Base-by-base conservation (phyloP, 2,888 invertebrate genomes). In the Melanostoma scalare region DNA sequence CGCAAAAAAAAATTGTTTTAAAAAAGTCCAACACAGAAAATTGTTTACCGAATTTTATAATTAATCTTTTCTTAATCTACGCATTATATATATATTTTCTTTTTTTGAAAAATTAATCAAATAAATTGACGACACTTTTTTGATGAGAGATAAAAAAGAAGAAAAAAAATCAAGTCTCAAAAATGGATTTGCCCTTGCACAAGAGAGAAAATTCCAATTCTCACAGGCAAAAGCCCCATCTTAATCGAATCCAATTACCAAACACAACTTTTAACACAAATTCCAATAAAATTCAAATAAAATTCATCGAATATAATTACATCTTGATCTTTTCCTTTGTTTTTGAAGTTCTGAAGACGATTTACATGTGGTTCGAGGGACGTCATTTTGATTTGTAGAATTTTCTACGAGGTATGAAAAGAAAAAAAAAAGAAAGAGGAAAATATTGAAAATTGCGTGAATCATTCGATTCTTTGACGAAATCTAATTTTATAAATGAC, bases 291-390 rank as follows among this genome's bases (percentile, higher is more conserved):
- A 50, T 36, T 69, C n/a, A 56, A 42, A 10, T 72, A 52, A 81
- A 77, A 53, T 69, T 36, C 46, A 58, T 68, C 44, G 74, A 75
- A 69, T n/a, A 82, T 92, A 95, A 97, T 96, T 94, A 98, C 98
- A 93, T 99, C 99, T 92, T 97, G 97, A 94, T 99, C 99, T 94
- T 99, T 99, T 90, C 99, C 99, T 94, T 97, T 97, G 94, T 99
- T 99, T 95, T 99, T 99, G 93, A 98, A 98, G 92, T 95, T 96
- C 92, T 96, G 96, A 94, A 97, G 95, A 93, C 97, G 96, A 94
- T 95, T 96, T 93, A 87, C 86, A 85, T 87, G 90, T 85, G 89
- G 90, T 74, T 90, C 90, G 86, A 90, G 87, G 86, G 89, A 89
- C 77, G 89, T 89, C 89, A 89, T 89, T 86, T 87, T 89, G 52